Evolutionary conservation across 2,113 vertebrate species (phyloP).

Genomic region (Diphyllodes magnificus): DNA sequence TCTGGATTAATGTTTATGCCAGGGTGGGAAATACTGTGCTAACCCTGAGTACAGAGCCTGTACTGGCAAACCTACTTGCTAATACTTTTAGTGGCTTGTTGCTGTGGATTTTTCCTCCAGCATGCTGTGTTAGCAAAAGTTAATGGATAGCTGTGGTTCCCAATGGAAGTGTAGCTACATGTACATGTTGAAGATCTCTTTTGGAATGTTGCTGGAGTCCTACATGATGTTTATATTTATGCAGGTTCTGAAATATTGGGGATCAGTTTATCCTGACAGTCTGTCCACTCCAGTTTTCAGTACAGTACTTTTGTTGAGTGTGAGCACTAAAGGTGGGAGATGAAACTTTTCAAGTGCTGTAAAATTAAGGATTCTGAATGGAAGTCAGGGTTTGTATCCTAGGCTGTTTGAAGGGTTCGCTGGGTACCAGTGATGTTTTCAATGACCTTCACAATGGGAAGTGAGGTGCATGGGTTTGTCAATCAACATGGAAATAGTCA

Average conservation of each 20-base stretch:
- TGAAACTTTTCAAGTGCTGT: neutral
- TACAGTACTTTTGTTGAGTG: neutral
- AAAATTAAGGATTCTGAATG: neutral
- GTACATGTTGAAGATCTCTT: neutral
- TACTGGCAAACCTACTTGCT: neutral
- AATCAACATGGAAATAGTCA: neutral
- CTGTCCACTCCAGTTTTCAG: neutral
- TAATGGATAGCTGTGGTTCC: neutral
- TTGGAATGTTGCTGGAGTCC: neutral
- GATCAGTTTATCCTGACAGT: neutral
- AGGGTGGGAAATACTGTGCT: neutral
- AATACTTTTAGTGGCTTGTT: neutral
- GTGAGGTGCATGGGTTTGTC: neutral
- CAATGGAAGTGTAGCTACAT: neutral
- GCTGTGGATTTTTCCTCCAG: neutral
- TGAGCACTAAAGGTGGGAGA: neutral
- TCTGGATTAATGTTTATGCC: neutral
- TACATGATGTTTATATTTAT: neutral
- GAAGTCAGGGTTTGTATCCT: neutral
- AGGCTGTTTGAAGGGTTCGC: neutral
- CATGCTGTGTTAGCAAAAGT: neutral
- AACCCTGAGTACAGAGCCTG: neutral
- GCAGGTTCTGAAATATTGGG: neutral
- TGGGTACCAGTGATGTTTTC: fast-evolving
- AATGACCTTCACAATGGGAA: neutral